Conservation (phyloP, 2,797 vertebrate species). For the Gorsachius magnificus region DNA sequence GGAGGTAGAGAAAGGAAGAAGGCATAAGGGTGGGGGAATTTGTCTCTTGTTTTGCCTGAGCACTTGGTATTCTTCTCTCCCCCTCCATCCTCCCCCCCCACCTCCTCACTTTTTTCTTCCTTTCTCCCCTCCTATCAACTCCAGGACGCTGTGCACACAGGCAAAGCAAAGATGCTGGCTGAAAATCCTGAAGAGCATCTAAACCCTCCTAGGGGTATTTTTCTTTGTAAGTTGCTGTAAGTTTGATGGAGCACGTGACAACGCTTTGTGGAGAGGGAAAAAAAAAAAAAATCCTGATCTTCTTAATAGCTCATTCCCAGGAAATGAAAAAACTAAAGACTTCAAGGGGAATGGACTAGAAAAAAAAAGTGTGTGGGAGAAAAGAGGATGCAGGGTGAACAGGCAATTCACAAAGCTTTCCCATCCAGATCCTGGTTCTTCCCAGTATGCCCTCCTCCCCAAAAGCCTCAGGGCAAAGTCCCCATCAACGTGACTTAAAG, state of each 20-base stretch:
- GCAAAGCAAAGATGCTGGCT: not conserved
- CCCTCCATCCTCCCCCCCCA: not conserved
- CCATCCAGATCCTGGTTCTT: not conserved
- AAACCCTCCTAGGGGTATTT: conserved; percentile 56
- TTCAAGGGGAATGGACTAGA: not conserved
- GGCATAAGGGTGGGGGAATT: not conserved
- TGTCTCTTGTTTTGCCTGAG: conserved; percentile 23
- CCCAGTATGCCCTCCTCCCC: not conserved
- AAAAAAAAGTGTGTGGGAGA: not conserved
- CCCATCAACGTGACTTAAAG: not conserved
- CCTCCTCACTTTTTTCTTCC: conserved; percentile 22
- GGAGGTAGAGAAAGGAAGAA: not conserved
- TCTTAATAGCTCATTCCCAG: conserved; percentile 70
- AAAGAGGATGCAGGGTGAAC: not conserved
- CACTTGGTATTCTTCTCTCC: not conserved
- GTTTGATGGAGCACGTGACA: conserved; percentile 72
- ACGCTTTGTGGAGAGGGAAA: conserved; percentile 65
- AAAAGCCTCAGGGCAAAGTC: not conserved
- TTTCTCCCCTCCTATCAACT: conserved; percentile 60
- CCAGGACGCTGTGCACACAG: conserved; percentile 21
- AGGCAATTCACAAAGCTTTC: not conserved
- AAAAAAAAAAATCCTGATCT: conserved; percentile 61
- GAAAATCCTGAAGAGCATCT: conserved; percentile 37
- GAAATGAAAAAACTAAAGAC: conserved; percentile 69
- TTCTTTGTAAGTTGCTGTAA: conserved; percentile 66